Conservation (phyloP, 2,113 vertebrate species). For the Ancistrus triradiatus region DNA sequence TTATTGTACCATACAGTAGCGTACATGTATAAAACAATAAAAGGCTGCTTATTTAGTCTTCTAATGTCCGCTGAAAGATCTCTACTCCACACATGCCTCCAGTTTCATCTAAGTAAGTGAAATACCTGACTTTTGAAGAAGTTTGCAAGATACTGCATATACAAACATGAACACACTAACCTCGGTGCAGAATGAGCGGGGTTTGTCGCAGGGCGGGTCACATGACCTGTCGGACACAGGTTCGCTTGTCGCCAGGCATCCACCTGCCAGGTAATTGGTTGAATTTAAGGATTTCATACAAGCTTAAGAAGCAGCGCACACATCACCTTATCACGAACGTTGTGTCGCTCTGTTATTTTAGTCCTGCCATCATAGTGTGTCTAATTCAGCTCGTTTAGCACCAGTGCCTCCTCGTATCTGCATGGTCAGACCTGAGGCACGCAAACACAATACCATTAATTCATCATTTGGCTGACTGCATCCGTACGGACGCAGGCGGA, state of each 20-base stretch:
- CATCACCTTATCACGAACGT: neutral
- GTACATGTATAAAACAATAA: too few species aligned
- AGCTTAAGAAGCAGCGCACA: neutral
- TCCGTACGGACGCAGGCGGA: conserved; percentile 1
- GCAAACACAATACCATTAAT: conserved; percentile 19
- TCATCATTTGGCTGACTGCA: conserved; percentile 20
- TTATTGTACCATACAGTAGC: too few species aligned
- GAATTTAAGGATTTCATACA: neutral
- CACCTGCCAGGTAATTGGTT: conserved; percentile 73
- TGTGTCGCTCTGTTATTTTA: too few species aligned
- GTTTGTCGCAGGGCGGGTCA: conserved; percentile 85
- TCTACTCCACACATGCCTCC: too few species aligned
- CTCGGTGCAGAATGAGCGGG: conserved; percentile 87
- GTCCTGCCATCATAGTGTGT: too few species aligned
- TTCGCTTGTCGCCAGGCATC: conserved; percentile 75
- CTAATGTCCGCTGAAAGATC: too few species aligned
- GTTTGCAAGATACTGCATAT: too few species aligned
- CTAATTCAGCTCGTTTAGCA: conserved; percentile 2
- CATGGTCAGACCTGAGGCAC: conserved; percentile 16
- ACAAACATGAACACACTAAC: too few species aligned
- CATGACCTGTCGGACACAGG: conserved; percentile 89
- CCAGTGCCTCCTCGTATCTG: conserved; percentile 19
- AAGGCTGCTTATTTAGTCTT: too few species aligned
- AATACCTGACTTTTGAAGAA: too few species aligned
- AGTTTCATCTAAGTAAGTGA: too few species aligned